Conservation (phyloP, 2,113 vertebrate genomes). For the Calyptommatus sinebrachiatus region DNA sequence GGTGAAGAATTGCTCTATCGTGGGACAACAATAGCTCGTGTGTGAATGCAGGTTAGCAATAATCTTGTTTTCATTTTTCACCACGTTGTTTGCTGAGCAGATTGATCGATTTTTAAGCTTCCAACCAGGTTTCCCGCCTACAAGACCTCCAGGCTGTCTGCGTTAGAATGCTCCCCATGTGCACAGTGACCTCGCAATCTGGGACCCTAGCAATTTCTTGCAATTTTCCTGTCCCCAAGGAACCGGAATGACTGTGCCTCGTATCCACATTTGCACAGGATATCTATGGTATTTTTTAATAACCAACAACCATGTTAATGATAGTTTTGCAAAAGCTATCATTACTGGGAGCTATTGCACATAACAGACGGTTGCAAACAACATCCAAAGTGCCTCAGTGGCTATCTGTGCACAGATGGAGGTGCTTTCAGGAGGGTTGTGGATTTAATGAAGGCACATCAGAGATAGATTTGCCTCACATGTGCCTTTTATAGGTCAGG, state of each 20-base stretch:
- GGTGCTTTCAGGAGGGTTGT: not conserved
- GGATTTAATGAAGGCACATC: not conserved
- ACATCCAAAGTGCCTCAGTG: not conserved
- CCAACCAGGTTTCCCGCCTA: not conserved
- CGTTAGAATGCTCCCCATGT: not conserved
- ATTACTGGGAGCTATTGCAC: not conserved
- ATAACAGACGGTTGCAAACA: not conserved
- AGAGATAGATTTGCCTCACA: constrained; percentile 10
- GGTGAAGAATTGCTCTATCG: not conserved
- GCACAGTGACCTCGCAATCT: not conserved
- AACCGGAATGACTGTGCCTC: not conserved
- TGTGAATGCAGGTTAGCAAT: too few species aligned
- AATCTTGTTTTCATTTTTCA: too few species aligned
- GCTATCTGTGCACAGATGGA: not conserved
- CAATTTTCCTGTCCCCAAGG: constrained; percentile 21
- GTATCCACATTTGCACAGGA: constrained; percentile 4
- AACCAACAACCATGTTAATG: constrained; percentile 15
- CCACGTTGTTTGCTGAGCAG: too few species aligned
- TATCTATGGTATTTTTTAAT: constrained; percentile 18
- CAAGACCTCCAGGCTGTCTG: not conserved
- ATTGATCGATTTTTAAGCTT: not conserved
- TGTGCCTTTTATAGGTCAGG: not conserved
- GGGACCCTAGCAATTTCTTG: constrained; percentile 14
- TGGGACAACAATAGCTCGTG: not conserved
- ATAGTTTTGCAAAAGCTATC: constrained; percentile 2